phyloP scores from a whole-genome alignment of 2,797 vertebrate species.

The Bovichtus variegatus region DNA sequence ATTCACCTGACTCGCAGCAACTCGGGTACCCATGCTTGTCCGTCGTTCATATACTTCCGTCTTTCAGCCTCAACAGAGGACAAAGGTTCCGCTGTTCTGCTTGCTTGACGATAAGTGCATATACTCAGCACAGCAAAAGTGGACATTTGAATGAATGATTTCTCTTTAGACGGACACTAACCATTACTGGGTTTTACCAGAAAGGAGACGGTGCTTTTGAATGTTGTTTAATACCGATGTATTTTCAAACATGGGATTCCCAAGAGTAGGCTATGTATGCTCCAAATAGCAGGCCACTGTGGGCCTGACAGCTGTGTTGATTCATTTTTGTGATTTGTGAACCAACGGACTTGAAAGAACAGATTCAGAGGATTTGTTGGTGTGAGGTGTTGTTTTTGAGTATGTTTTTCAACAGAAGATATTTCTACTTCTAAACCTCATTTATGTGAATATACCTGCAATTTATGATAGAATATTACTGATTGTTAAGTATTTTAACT shows the following conservation, averaged over 20 bases:
- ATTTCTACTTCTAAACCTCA: neutral
- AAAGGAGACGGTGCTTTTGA: neutral
- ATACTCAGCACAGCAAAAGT: accelerated
- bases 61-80: accelerated
- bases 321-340: neutral
- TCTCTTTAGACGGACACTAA: neutral
- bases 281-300: neutral
- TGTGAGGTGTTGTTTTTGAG: neutral
- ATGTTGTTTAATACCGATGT: neutral
- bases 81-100: constrained; percentile 69
- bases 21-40: constrained; percentile 68
- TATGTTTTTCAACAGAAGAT: neutral
- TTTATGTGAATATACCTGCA: neutral
- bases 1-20: constrained; percentile 60
- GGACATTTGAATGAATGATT: neutral
- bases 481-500: neutral
- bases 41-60: constrained; percentile 60
- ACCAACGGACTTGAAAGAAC: neutral
- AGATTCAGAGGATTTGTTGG: neutral
- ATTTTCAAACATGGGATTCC: neutral
- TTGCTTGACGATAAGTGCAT: accelerated
- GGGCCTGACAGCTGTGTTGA: neutral
- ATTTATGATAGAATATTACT: neutral
- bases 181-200: neutral
- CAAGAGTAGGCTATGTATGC: neutral